phyloP scores from a whole-genome alignment of 2,888 invertebrate species.

The Polymixis lichenea region DNA sequence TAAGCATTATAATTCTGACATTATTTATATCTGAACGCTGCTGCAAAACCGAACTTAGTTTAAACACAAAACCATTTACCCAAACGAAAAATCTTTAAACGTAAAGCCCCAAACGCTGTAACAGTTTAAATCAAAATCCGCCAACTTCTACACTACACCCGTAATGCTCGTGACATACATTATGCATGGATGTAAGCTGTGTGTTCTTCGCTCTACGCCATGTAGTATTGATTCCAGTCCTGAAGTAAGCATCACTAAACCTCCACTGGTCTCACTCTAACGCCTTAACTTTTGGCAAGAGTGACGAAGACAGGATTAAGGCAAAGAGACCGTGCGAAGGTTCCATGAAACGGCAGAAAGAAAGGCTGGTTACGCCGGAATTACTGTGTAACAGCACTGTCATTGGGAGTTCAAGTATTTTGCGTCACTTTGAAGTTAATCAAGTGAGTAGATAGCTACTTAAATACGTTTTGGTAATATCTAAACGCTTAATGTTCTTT shows the following conservation, averaged over 20 bases:
- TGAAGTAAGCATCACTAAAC: slow-evolving; percentile 40
- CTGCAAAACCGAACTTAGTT: neutral
- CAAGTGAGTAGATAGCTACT: slow-evolving; percentile 32
- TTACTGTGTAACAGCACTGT: slow-evolving; percentile 55
- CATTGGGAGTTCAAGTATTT: slow-evolving; percentile 51
- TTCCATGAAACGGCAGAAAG: slow-evolving; percentile 46
- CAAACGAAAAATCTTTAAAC: slow-evolving; percentile 15
- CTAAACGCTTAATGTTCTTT: slow-evolving; percentile 17
- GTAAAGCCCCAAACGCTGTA: slow-evolving; percentile 38
- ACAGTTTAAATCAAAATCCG: slow-evolving; percentile 63
- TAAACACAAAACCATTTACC: slow-evolving; percentile 12
- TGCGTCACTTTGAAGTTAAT: slow-evolving; percentile 51
- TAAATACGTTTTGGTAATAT: slow-evolving; percentile 28
- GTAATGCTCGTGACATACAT: slow-evolving; percentile 64
- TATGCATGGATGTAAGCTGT: slow-evolving; percentile 64
- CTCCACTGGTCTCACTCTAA: slow-evolving; percentile 52
- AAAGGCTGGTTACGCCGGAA: slow-evolving; percentile 45
- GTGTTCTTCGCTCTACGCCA: slow-evolving; percentile 58
- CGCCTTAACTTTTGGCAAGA: slow-evolving; percentile 13
- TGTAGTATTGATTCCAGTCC: slow-evolving; percentile 65
- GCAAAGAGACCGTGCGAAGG: slow-evolving; percentile 31
- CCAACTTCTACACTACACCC: slow-evolving; percentile 58
- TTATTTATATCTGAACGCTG: neutral
- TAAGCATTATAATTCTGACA: neutral
- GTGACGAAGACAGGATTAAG: slow-evolving; percentile 39